Evolutionary conservation across 2,797 vertebrate species (phyloP).

Genomic region (Anomalospiza imberbis): DNA sequence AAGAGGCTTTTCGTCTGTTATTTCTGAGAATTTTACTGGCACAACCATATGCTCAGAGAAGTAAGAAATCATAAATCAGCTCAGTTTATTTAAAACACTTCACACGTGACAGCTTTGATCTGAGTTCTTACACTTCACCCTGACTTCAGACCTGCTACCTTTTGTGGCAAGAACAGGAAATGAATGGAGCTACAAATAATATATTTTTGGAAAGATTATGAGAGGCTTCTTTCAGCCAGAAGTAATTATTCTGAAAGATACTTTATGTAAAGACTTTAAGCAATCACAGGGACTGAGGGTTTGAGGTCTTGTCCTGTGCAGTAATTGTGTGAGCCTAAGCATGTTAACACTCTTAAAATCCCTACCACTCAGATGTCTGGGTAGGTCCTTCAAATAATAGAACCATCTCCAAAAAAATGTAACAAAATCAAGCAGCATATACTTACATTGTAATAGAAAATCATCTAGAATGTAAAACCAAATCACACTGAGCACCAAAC

Average conservation of each 20-base stretch:
- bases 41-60: background rate
- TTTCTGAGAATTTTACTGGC: background rate
- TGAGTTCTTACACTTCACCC: background rate
- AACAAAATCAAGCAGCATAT: background rate
- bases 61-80: background rate
- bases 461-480: background rate
- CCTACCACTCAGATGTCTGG: background rate
- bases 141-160: background rate
- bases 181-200: background rate
- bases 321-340: background rate
- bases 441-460: background rate
- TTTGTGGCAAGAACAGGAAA: background rate
- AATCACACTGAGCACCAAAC: background rate
- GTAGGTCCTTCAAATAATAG: background rate
- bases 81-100: conserved; percentile 10
- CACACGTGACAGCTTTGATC: background rate
- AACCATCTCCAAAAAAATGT: background rate
- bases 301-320: background rate
- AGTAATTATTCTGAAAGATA: background rate
- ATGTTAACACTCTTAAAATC: background rate
- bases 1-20: background rate
- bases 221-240: background rate
- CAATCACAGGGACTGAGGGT: background rate
- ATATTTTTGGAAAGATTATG: background rate
- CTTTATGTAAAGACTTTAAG: background rate